Evolutionary conservation across 2,888 invertebrate species (phyloP).

Genomic region (Monochamus alternatus): DNA sequence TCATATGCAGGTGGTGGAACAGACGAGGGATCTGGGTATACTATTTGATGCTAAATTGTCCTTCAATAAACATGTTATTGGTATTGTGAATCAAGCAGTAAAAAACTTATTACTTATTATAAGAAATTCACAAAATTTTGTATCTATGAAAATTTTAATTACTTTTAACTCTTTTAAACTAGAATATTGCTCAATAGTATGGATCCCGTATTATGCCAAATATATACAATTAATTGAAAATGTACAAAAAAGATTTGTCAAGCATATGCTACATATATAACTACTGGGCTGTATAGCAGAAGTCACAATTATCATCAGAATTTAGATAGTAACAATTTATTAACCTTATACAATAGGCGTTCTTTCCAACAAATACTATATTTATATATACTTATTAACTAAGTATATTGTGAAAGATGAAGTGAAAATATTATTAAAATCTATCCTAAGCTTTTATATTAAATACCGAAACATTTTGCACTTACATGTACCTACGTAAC

Average conservation of each 20-base stretch:
- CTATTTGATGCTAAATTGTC: slow-evolving; percentile 14
- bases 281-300: neutral
- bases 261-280: slow-evolving; percentile 24
- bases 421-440: no score
- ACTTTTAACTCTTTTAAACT: neutral
- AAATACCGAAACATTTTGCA: no score
- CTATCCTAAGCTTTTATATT: no score
- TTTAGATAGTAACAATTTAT: neutral
- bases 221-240: slow-evolving; percentile 9
- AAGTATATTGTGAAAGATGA: neutral
- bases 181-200: neutral
- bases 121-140: slow-evolving; percentile 4
- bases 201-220: slow-evolving; percentile 6
- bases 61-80: slow-evolving; percentile 10
- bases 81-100: neutral
- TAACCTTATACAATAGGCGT: neutral
- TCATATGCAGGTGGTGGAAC: neutral
- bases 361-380: neutral
- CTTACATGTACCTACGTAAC: no score
- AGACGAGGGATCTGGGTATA: slow-evolving; percentile 1
- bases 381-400: neutral
- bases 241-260: slow-evolving; percentile 18
- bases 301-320: neutral
- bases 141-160: neutral
- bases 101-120: neutral